Conservation (phyloP, 2,113 vertebrate genomes). For the Trichechus manatus region DNA sequence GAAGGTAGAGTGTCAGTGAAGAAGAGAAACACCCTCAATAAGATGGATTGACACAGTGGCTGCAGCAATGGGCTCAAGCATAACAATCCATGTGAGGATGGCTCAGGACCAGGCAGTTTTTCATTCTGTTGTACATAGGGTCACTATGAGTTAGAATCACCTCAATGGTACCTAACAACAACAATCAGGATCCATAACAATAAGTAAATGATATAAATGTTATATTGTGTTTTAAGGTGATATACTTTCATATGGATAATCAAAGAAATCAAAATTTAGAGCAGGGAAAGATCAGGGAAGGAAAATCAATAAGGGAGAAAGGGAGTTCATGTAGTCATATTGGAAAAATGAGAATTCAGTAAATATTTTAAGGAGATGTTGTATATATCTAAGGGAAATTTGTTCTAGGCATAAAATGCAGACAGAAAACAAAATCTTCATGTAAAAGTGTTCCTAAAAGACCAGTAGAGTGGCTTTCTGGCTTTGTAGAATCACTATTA, state of each 20-base stretch:
- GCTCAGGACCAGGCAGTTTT: too few relatives aligned
- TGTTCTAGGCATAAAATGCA: background rate
- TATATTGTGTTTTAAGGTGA: background rate
- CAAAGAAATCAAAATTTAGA: background rate
- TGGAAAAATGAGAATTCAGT: background rate
- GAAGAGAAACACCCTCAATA: too few relatives aligned
- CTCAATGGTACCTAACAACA: too few relatives aligned
- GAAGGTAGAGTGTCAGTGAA: too few relatives aligned
- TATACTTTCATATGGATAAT: background rate
- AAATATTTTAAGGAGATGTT: background rate
- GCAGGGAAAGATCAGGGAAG: background rate
- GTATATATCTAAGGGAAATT: background rate
- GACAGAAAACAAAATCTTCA: background rate
- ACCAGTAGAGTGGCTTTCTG: background rate
- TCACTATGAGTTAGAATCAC: too few relatives aligned
- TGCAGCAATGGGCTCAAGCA: too few relatives aligned
- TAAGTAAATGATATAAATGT: too few relatives aligned
- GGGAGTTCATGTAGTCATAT: background rate
- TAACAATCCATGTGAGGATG: too few relatives aligned
- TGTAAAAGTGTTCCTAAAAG: background rate
- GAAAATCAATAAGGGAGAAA: background rate
- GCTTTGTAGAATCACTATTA: background rate
- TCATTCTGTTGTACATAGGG: too few relatives aligned
- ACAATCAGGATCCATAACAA: too few relatives aligned
- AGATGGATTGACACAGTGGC: too few relatives aligned